Evolutionary conservation across 1,140 invertebrate genomes (phyloP).

Genomic region (Magallana angulata): DNA sequence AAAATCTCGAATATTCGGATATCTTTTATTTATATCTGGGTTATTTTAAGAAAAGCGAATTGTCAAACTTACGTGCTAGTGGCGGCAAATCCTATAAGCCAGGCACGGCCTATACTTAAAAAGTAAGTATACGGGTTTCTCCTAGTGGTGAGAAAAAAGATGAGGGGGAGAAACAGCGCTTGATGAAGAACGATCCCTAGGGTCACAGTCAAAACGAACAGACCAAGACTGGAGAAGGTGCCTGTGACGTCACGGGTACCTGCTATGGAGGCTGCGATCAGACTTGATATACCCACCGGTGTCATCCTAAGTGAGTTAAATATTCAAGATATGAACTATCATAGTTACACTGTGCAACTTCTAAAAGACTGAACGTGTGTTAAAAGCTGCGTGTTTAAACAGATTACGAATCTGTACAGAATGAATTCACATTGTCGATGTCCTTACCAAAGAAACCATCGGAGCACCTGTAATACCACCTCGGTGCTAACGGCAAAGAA

Average conservation of each 20-base stretch:
- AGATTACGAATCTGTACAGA: too few relatives aligned
- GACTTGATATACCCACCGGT: conserved; percentile 92
- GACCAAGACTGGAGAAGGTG: conserved; percentile 90
- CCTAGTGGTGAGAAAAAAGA: conserved; percentile 91
- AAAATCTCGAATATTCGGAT: too few relatives aligned
- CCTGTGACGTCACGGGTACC: conserved; percentile 88
- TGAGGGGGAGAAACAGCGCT: conserved; percentile 89
- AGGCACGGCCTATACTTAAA: conserved; percentile 89
- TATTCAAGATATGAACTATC: not conserved
- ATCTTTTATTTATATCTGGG: too few relatives aligned
- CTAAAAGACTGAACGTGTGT: too few relatives aligned
- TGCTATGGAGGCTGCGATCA: conserved; percentile 94
- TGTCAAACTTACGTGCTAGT: conserved; percentile 83
- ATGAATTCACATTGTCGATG: not conserved
- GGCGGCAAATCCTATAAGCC: conserved; percentile 94
- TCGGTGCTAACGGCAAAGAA: conserved; percentile 66
- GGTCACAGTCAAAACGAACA: conserved; percentile 92
- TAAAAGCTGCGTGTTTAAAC: too few relatives aligned
- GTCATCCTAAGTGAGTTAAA: conserved; percentile 84
- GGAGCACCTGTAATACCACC: conserved; percentile 65
- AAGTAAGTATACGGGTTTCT: conserved; percentile 95
- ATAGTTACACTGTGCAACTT: too few relatives aligned
- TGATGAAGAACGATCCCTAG: conserved; percentile 93
- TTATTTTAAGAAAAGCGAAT: too few relatives aligned
- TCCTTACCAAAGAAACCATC: conserved; percentile 66